Conservation (phyloP, 1,140 invertebrate species). For the Teleopsis dalmanni region DNA sequence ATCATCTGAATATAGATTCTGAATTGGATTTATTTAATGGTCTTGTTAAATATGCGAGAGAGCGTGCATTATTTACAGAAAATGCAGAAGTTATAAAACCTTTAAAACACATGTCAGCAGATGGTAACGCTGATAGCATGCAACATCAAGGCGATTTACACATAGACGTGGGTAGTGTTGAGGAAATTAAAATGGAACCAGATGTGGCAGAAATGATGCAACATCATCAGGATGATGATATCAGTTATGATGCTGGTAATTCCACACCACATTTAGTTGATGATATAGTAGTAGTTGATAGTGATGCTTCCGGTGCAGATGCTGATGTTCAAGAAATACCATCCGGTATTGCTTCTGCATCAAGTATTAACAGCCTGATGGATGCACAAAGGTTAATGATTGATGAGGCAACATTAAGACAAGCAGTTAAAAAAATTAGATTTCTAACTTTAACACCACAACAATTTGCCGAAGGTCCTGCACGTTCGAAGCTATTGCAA, state of each 20-base stretch:
- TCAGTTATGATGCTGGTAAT: neutral
- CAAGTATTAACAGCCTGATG: conserved; percentile 32
- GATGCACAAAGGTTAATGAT: conserved; percentile 32
- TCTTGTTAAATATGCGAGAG: conserved; percentile 56
- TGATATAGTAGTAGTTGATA: conserved; percentile 32
- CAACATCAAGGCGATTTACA: neutral
- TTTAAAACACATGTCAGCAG: too few species aligned
- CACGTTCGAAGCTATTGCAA: conserved; percentile 59
- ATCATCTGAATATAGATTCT: conserved; percentile 61
- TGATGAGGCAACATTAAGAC: conserved; percentile 27
- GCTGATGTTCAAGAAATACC: neutral
- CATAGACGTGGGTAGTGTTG: conserved; percentile 11
- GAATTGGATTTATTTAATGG: conserved; percentile 71
- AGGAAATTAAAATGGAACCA: conserved; percentile 41
- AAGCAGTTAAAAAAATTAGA: conserved; percentile 59
- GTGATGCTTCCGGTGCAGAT: conserved; percentile 21
- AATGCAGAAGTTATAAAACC: conserved; percentile 1
- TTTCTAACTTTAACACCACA: conserved; percentile 69
- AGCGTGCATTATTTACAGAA: conserved; percentile 35
- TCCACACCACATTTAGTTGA: conserved; percentile 8
- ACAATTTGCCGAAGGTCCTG: conserved; percentile 73
- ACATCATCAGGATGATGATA: conserved; percentile 21
- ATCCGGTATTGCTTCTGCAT: neutral
- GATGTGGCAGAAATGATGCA: conserved; percentile 37
- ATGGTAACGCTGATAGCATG: too few species aligned